phyloP scores from a whole-genome alignment of 2,113 vertebrate genomes.

The Lethenteron camtschaticum region DNA sequence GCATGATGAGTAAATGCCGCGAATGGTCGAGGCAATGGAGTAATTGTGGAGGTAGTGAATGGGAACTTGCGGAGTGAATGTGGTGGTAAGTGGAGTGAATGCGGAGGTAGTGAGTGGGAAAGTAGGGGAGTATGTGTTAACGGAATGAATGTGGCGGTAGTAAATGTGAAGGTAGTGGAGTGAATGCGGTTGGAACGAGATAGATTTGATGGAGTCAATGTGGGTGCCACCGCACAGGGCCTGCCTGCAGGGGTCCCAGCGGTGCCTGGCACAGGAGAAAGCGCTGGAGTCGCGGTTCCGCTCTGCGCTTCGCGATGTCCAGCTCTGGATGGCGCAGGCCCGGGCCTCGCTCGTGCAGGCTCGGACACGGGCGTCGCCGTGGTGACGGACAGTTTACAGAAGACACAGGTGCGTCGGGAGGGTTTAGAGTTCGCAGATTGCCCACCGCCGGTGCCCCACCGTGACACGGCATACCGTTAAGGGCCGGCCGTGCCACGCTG shows the following conservation, averaged over 20 bases:
- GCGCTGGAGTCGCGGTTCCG: constrained; percentile 69
- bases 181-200: too few relatives aligned
- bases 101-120: not conserved
- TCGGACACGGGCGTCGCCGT: not conserved
- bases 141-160: not conserved
- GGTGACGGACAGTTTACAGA: too few relatives aligned
- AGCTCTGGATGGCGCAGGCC: constrained; percentile 80
- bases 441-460: too few relatives aligned
- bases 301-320: constrained; percentile 54
- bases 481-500: not conserved
- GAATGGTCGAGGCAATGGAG: too few relatives aligned
- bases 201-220: too few relatives aligned
- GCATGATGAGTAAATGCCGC: too few relatives aligned
- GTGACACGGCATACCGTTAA: too few relatives aligned
- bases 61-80: too few relatives aligned
- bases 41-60: too few relatives aligned
- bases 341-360: not conserved
- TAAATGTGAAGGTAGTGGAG: too few relatives aligned
- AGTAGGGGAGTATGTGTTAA: not conserved
- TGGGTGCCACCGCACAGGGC: constrained; percentile 27
- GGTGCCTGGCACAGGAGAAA: constrained; percentile 82
- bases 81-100: not conserved
- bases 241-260: constrained; percentile 63
- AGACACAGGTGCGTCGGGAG: too few relatives aligned
- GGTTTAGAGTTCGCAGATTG: too few relatives aligned